Conservation (phyloP, 2,888 invertebrate species). For the Drosophila rellima region DNA sequence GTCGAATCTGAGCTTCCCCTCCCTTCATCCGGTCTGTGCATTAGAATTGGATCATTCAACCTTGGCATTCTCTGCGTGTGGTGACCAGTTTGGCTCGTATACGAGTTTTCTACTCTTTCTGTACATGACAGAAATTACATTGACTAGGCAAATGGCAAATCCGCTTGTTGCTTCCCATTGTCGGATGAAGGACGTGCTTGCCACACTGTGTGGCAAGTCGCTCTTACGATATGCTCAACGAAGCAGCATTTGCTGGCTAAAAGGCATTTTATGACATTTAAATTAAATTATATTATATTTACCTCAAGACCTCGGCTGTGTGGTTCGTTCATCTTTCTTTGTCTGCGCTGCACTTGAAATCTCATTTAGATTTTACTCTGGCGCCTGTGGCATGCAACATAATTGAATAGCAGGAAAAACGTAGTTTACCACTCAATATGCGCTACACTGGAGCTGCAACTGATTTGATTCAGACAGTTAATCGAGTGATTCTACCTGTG, state of each 20-base stretch:
- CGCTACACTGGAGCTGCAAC: conserved; percentile 27
- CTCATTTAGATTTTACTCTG: conserved; percentile 40
- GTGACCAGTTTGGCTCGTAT: conserved; percentile 18
- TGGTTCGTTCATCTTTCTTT: conserved; percentile 1
- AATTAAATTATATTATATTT: conserved; percentile 57
- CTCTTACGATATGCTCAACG: not conserved
- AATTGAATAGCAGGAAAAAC: conserved; percentile 62
- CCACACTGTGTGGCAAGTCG: conserved; percentile 20
- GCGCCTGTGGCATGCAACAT: conserved; percentile 47
- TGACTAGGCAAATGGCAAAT: conserved; percentile 43
- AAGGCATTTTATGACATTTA: conserved; percentile 41
- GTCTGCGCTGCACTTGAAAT: conserved; percentile 12
- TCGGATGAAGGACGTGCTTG: conserved; percentile 20
- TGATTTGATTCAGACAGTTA: conserved; percentile 65
- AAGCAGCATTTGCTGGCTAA: conserved; percentile 32
- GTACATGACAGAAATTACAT: conserved; percentile 4
- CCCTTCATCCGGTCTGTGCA: conserved; percentile 22
- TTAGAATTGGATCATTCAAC: conserved; percentile 54
- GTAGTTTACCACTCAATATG: conserved; percentile 42
- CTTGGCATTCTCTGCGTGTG: conserved; percentile 33
- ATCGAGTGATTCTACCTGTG: conserved; percentile 53
- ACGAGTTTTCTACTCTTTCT: conserved; percentile 3
- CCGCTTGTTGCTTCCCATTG: conserved; percentile 54
- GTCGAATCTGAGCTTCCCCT: not conserved
- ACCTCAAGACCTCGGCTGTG: conserved; percentile 24